Evolutionary conservation across 2,797 vertebrate genomes (phyloP), one percentile per base, ranked within the genome.

Genomic region (Kryptolebias ocellatus): DNA sequence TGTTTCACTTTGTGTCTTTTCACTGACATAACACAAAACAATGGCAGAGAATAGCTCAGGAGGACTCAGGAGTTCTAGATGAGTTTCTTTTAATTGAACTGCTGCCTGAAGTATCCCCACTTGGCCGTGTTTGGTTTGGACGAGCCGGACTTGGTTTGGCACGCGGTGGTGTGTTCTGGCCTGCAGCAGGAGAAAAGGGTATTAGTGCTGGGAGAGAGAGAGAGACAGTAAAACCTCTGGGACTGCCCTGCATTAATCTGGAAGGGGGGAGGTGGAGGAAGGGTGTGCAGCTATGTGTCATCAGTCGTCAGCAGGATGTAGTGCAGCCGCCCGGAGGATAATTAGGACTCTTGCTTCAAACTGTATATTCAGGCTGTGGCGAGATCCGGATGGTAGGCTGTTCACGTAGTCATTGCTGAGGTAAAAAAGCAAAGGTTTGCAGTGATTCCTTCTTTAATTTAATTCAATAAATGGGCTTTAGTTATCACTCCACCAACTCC

Each of bases 71-170:
- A 75, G 15, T 70, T 74, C 60, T 31, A 57, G 12, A 46, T 3
- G 58, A 20, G 68, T 72, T 75, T 53, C 67, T 64, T 78, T 61
- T 47, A 67, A 75, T 57, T 71, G 53, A 79, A 57, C 68, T 65
- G 49, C 50, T 74, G 51, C 28, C 42, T 67, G 53, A 80, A 77
- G 59, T 70, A 57, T 70, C 57, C 78, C 37, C 39, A 55, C 69
- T 83, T 53, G 75, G 67, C 67, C 72, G 39, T 76, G 78, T 82
- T 88, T 86, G 65, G 71, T 72, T 90, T 81, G 83, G 81, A 80
- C 46, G 61, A 27, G 67, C 54, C 51, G 53, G 51, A 64, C 71
- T 76, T 56, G 53, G 78, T 86, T 83, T 85, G 84, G 78, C 85
- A 73, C 67, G 69, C 71, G 44, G 64, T 79, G 72, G 64, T 85